These are phyloP conservation scores for Dromius quadrimaculatus DNA, from an alignment of 2,888 invertebrate species.

Conservation along the genomic window DNA sequence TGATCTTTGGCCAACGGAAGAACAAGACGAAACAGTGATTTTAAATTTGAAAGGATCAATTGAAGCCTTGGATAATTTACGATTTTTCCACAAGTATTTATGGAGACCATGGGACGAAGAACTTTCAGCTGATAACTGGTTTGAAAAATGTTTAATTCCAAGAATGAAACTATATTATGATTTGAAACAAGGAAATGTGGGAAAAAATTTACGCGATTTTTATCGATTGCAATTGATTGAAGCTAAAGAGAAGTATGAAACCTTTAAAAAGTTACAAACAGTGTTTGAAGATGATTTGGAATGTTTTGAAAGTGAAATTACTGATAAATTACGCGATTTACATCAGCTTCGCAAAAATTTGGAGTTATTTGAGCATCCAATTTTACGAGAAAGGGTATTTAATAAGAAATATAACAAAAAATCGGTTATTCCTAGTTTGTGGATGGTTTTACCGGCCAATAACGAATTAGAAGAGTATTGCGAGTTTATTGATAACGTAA, in stretches of 20 bases:
- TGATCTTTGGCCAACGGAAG: constrained; percentile 75
- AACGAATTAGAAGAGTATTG: constrained; percentile 67
- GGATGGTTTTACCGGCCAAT: constrained; percentile 67
- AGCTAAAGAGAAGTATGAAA: constrained; percentile 67
- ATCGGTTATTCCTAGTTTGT: constrained; percentile 58
- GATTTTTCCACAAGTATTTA: constrained; percentile 76
- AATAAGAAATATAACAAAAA: constrained; percentile 57
- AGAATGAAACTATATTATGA: constrained; percentile 72
- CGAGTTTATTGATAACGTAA: constrained; percentile 65
- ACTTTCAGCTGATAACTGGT: constrained; percentile 74
- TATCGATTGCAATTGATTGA: constrained; percentile 70
- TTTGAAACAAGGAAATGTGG: constrained; percentile 69
- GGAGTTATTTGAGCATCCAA: constrained; percentile 72
- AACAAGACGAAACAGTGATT: constrained; percentile 71
- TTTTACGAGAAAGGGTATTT: constrained; percentile 66
- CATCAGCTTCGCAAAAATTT: constrained; percentile 72
- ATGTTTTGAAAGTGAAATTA: constrained; percentile 61
- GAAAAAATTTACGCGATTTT: constrained; percentile 68
- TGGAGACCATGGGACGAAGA: constrained; percentile 81
- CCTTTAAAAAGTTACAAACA: constrained; percentile 61
- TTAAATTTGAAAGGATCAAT: constrained; percentile 73
- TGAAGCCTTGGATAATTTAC: constrained; percentile 74
- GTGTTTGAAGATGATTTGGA: constrained; percentile 64
- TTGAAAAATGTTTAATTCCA: constrained; percentile 68
- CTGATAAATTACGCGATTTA: constrained; percentile 70